Conservation (phyloP, 2,113 vertebrate species). For the Rhinolophus ferrumequinum region DNA sequence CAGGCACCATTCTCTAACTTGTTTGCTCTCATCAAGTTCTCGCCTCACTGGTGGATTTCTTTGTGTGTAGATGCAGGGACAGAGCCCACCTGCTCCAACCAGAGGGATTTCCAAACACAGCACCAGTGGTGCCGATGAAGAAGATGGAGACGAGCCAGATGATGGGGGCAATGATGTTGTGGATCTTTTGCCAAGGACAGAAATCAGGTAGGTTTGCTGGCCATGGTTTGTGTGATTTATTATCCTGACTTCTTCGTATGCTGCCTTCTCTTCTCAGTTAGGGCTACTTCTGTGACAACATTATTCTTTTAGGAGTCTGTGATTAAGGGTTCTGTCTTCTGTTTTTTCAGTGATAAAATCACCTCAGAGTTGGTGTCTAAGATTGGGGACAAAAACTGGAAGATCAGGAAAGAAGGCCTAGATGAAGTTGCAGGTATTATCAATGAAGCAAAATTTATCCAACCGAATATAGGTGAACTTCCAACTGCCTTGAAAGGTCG, state of each 20-base stretch:
- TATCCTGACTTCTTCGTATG: not conserved
- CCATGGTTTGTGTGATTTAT: conserved; percentile 36
- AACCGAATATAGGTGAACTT: conserved; percentile 95
- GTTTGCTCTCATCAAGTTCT: conserved; percentile 30
- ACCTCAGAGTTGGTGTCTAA: conserved; percentile 94
- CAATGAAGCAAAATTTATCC: conserved; percentile 97
- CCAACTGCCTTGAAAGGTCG: conserved; percentile 93
- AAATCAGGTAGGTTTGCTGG: conserved; percentile 89
- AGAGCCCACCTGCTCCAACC: conserved; percentile 90
- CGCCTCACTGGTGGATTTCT: not conserved
- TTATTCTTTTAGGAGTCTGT: conserved; percentile 4
- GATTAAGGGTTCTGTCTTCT: conserved; percentile 51
- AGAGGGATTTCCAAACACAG: conserved; percentile 87
- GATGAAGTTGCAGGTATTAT: conserved; percentile 94
- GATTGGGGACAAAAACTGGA: conserved; percentile 98
- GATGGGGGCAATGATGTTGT: conserved; percentile 90
- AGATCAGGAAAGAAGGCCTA: conserved; percentile 97
- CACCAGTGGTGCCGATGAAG: conserved; percentile 86
- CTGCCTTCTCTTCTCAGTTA: not conserved
- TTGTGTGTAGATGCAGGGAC: conserved; percentile 93
- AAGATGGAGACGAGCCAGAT: conserved; percentile 90
- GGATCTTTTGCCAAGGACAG: conserved; percentile 95
- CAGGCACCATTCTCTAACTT: not conserved
- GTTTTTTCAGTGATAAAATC: conserved; percentile 93
- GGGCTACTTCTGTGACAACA: not conserved